These are phyloP conservation scores for Falco punctatus DNA, from an alignment of 2,113 vertebrate species.

Conservation along the genomic window DNA sequence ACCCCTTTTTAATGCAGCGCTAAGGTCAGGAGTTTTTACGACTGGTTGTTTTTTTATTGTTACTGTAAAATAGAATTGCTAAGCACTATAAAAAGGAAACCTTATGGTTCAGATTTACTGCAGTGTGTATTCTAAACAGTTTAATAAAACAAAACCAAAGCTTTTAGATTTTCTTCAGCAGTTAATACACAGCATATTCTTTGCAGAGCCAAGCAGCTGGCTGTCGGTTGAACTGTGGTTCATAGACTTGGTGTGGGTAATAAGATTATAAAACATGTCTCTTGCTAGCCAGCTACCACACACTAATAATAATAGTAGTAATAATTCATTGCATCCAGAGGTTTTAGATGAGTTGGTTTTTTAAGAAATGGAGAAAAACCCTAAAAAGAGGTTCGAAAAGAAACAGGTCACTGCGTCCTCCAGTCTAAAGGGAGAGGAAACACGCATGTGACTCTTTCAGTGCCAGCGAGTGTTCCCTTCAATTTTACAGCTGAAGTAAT, in stretches of 20 bases:
- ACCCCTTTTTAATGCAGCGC: background rate
- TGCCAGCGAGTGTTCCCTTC: background rate
- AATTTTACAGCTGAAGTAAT: slow-evolving; percentile 8
- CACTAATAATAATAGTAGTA: slow-evolving; percentile 64
- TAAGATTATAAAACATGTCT: slow-evolving; percentile 76
- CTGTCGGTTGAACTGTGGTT: slow-evolving; percentile 24
- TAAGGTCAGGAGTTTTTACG: slow-evolving; percentile 56
- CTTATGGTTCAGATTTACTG: slow-evolving; percentile 63
- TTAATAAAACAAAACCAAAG: slow-evolving; percentile 69
- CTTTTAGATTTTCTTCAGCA: slow-evolving; percentile 47
- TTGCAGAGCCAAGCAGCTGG: background rate
- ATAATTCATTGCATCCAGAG: slow-evolving; percentile 62
- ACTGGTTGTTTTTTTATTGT: slow-evolving; percentile 61
- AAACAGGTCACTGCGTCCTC: background rate
- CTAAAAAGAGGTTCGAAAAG: background rate
- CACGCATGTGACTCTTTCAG: accelerated
- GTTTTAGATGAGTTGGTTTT: slow-evolving; percentile 37
- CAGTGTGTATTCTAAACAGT: slow-evolving; percentile 39
- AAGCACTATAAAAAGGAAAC: slow-evolving; percentile 61
- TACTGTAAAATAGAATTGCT: slow-evolving; percentile 61
- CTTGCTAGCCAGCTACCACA: slow-evolving; percentile 65
- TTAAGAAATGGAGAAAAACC: slow-evolving; percentile 31
- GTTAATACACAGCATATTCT: slow-evolving; percentile 44
- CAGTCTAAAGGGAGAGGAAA: background rate
- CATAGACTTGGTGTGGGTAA: slow-evolving; percentile 55